Conservation (phyloP, 2,113 vertebrate genomes). For the human region GRCh38 chr4:148162001-148162500, state of each 20-base stretch:
- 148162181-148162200: neutral
- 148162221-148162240: neutral
- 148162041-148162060: neutral
- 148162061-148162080: neutral
- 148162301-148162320: neutral
- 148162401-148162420: neutral
- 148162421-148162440: neutral
- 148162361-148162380: neutral
- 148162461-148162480: neutral
- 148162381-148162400: neutral
- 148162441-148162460: neutral
- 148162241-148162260: neutral
- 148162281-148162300: neutral
- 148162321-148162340: neutral
- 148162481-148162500: neutral
- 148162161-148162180: neutral
- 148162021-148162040: neutral
- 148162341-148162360: neutral
- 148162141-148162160: neutral
- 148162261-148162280: neutral
- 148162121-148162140: neutral
- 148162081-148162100: neutral
- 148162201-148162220: neutral
- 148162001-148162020: neutral
- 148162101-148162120: neutral